Percentiles rank a stretch among this genome's conserved stretches.
phyloP scores from a whole-genome alignment of 2,113 vertebrate genomes.

The Rhombomys opimus region DNA sequence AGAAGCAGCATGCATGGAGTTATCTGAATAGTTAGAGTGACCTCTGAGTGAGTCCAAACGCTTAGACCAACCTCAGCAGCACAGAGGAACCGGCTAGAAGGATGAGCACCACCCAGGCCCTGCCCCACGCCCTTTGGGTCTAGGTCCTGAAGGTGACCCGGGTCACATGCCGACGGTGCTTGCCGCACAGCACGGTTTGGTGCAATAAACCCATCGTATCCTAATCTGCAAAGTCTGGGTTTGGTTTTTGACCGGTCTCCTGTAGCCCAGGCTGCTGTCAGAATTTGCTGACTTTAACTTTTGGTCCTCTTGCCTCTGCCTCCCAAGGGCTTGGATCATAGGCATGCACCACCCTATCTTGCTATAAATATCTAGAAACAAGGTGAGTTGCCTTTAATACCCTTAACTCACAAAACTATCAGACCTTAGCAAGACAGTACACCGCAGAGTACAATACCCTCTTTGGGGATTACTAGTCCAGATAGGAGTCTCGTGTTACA shows the following conservation, averaged over 20 bases:
- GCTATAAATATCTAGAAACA: not conserved
- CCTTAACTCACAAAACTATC: not conserved
- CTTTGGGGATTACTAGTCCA: not conserved
- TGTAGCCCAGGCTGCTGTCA: not conserved
- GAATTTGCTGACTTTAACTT: not conserved
- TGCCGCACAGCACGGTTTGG: not conserved
- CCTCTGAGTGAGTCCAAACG: not conserved
- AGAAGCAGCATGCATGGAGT: not conserved
- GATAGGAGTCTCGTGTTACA: not conserved
- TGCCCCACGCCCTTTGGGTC: not conserved
- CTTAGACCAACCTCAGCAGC: not conserved
- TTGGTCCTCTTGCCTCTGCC: not conserved
- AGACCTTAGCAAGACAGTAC: not conserved
- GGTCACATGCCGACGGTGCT: not conserved
- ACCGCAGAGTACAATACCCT: not conserved
- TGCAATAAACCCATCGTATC: not conserved
- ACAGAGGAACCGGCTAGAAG: not conserved
- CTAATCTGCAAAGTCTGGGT: not conserved
- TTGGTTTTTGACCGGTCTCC: not conserved
- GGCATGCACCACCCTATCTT: not conserved
- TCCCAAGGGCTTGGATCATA: not conserved
- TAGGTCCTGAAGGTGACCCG: not conserved
- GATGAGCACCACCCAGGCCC: not conserved
- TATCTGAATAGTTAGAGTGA: not conserved
- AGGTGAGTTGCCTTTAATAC: not conserved